Base-by-base conservation (phyloP, 2,888 invertebrate genomes). In the Diplazon laetatorius region DNA sequence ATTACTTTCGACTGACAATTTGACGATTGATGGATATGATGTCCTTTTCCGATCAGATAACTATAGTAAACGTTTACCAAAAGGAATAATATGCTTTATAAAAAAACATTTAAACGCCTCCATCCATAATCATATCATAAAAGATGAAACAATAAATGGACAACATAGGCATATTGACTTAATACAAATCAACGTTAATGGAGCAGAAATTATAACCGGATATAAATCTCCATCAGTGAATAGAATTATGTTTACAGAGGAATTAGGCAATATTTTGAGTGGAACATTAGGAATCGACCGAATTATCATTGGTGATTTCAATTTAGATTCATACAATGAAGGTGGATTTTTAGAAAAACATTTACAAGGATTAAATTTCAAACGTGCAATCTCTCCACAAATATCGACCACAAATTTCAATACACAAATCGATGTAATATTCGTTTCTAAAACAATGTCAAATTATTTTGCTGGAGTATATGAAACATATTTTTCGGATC, bases 381-480 rank as follows among this genome's bases (percentile, higher is more conserved):
- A 52, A 62, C 71, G 77, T n/a, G 77, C 62, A 8, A 60, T 77
- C 42, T 12, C 37, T 5, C 14, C 20, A 5, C 14, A 9, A 22
- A 68, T 42, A n/a, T 72, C 63, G 16, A 68, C 68, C 2, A 77
- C 72, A 1, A 72, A 77, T 62, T 72, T 77, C 20, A 68, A 77
- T 48, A 66, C 77, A 12, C 72, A 77, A 42, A 77, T 77, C 4
- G 77, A 77, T 46, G 48, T 77, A 12, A 72, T 77, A 62, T 77
- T 77, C 46, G 62, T 77, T 5, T 37, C 39, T 68, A 60, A 68
- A 37, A 14, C 44, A 14, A 68, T 72, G 16, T 16, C 25, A 2
- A 9, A 74, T 48, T 65, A 66, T n/a, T 57, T 39, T 30, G 50
- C 74, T 14, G 66, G 74, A 18, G 68, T 68, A 37, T 65, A 39